Percentiles rank a stretch among this genome's conserved stretches.
phyloP scores from a whole-genome alignment of 2,113 vertebrate genomes.

The Sciurus niger region DNA sequence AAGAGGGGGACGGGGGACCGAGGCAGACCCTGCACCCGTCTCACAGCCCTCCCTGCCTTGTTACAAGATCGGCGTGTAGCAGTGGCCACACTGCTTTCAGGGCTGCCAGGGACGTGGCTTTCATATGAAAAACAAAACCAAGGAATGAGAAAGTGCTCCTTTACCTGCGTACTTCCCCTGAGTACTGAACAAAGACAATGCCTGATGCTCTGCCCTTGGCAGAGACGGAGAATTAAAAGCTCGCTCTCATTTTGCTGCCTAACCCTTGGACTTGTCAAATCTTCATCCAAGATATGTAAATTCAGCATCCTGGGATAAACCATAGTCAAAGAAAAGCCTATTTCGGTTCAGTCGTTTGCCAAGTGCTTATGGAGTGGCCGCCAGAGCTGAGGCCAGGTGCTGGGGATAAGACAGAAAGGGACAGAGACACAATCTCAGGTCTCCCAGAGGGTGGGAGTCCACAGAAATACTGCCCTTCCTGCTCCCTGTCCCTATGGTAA shows the following conservation, averaged over 20 bases:
- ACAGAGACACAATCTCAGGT: rapidly evolving
- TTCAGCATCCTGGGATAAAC: neutral
- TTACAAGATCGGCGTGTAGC: neutral
- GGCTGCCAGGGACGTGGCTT: neutral
- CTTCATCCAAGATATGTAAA: neutral
- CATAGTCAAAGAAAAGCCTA: neutral
- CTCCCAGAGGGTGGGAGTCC: neutral
- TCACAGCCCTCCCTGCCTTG: neutral
- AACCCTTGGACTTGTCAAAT: neutral
- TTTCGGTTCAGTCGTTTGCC: neutral
- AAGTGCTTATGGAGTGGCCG: neutral
- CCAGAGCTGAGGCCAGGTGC: neutral
- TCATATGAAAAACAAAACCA: neutral
- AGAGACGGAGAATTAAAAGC: neutral
- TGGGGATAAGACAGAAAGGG: neutral
- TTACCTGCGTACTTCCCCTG: neutral
- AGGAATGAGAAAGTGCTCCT: neutral
- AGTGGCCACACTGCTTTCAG: too few species aligned
- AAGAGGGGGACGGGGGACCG: rapidly evolving
- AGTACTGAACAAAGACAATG: neutral
- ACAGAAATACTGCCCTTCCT: neutral
- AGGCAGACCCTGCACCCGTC: neutral
- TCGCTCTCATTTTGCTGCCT: neutral
- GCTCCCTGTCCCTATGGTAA: neutral
- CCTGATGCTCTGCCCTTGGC: too few species aligned